Evolutionary conservation across 2,888 invertebrate genomes (phyloP), one percentile per base, ranked within the genome.

Genomic region (Panzeria rudis): DNA sequence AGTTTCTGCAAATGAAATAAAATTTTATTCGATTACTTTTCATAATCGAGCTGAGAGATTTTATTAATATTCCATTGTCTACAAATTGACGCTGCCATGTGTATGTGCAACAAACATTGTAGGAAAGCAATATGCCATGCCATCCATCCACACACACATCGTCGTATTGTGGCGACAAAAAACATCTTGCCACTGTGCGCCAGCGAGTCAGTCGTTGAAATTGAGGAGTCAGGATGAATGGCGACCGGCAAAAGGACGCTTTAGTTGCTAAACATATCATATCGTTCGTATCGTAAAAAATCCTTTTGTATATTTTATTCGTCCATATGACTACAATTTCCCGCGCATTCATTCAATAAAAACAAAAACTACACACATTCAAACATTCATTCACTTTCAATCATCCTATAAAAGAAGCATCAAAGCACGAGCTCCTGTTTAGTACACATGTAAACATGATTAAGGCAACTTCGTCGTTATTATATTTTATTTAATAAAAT

Each of bases 141-240:
- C 59, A 80, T 76, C 64, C 47, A 69, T 79, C 86, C 47, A 62
- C 4, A 62, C 73, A 84, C 77, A 87, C 76, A 86, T 83, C 84
- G 75, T 87, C 66, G 69, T 85, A 68, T 83, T 56, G 81, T 86
- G 85, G 86, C 83, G 86, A 69, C 86, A 71, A 84, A 73, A 71
- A 82, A 79, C 76, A 78, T 83, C 73, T 66, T 83, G 83, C 79
- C 84, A 79, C 72, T 76, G 79, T 75, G 84, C 86, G 83, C 79
- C 78, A 77, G 62, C 80, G 81, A 86, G 83, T 82, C 84, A 87
- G 86, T 75, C 83, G 73, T 78, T 84, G 86, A 84, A 86, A 84
- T 85, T 85, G 89, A 91, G 90, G 88, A 89, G 88, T 87, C 90
- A 89, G 90, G 89, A 89, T 89, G 87, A 87, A 90, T 90, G 90